These are phyloP conservation scores for Homarus gammarus DNA, from an alignment of 2,888 invertebrate species.

Conservation along the genomic window DNA sequence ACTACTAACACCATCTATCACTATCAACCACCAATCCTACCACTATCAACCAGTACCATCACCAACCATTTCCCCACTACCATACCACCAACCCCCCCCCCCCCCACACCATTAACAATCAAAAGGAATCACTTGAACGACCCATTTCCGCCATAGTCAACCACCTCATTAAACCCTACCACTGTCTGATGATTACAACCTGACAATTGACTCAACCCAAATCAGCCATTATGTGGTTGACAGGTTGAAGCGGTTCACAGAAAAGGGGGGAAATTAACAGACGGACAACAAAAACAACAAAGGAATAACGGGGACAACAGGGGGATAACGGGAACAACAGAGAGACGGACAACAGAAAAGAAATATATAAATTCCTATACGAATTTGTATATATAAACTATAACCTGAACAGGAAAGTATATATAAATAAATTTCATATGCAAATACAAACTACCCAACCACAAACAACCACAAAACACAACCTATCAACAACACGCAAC, in stretches of 20 bases:
- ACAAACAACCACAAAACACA: too few relatives aligned
- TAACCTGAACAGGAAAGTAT: too few relatives aligned
- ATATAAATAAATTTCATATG: too few relatives aligned
- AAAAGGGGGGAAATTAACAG: not conserved
- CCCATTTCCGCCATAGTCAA: slow-evolving; percentile 6
- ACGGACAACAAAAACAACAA: too few relatives aligned
- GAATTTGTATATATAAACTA: too few relatives aligned
- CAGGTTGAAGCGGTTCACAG: not conserved
- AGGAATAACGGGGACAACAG: too few relatives aligned
- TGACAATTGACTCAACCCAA: not conserved
- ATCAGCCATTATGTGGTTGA: not conserved
- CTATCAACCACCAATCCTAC: not conserved
- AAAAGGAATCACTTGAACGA: not conserved
- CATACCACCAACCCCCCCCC: not conserved
- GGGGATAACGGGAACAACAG: too few relatives aligned
- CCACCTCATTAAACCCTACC: not conserved
- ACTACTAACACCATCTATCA: not conserved
- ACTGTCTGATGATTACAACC: not conserved
- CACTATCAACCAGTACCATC: not conserved
- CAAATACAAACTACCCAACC: too few relatives aligned
- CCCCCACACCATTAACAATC: too few relatives aligned
- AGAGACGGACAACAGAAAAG: too few relatives aligned
- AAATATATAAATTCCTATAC: too few relatives aligned
- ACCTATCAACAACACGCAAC: not conserved
- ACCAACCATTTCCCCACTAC: not conserved